Conservation (phyloP, 1,140 invertebrate genomes). For the Drosophila carrolli region DNA sequence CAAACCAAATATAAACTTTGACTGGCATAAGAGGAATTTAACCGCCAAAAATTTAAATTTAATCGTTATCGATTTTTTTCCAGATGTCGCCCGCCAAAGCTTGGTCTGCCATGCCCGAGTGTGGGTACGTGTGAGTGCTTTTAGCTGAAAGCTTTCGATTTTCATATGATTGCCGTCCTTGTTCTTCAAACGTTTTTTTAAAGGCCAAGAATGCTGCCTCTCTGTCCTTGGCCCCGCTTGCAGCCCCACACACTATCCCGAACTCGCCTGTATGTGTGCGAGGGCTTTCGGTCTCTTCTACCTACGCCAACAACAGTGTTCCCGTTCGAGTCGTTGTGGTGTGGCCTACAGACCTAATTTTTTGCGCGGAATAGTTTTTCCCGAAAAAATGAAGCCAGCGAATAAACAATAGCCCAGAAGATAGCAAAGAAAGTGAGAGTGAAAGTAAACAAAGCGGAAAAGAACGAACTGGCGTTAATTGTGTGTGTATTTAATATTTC, state of each 20-base stretch:
- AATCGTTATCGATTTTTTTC: background rate
- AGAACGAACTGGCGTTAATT: conserved; percentile 27
- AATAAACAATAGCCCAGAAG: conserved; percentile 55
- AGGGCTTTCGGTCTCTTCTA: conserved; percentile 76
- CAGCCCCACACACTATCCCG: conserved; percentile 22
- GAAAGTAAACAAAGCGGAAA: conserved; percentile 33
- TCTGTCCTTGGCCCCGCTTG: conserved; percentile 67
- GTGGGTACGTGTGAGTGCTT: conserved; percentile 40
- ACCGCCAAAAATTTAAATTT: background rate
- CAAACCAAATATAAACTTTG: background rate
- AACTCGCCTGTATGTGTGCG: conserved; percentile 10
- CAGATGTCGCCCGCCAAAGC: conserved; percentile 9
- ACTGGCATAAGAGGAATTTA: no score
- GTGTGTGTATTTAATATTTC: conserved; percentile 44
- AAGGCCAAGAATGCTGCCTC: conserved; percentile 79
- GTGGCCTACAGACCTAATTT: conserved; percentile 84
- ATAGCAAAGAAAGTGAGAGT: conserved; percentile 43
- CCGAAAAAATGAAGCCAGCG: conserved; percentile 68
- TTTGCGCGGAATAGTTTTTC: conserved; percentile 72
- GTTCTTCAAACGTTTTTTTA: conserved; percentile 83
- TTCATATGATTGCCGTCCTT: conserved; percentile 82
- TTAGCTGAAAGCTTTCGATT: conserved; percentile 59
- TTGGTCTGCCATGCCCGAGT: background rate
- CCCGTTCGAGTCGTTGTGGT: conserved; percentile 57
- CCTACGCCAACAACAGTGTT: conserved; percentile 82